phyloP scores from a whole-genome alignment of 2,113 vertebrate genomes.

The Bujurquina vittata region DNA sequence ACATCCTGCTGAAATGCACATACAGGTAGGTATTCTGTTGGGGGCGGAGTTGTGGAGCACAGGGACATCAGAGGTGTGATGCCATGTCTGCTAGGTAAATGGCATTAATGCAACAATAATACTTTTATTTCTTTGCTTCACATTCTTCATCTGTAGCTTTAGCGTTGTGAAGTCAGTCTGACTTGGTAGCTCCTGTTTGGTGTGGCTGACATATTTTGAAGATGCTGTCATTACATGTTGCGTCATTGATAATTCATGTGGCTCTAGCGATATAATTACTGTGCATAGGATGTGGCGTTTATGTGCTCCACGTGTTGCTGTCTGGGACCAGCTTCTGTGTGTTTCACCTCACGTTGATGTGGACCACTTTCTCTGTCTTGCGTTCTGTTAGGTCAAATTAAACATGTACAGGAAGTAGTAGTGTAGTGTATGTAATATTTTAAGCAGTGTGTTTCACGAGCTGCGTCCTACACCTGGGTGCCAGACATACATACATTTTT shows the following conservation, averaged over 20 bases:
- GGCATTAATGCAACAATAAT: background rate
- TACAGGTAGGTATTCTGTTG: background rate
- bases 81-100: background rate
- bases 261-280: slow-evolving; percentile 69
- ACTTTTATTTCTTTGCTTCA: background rate
- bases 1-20: background rate
- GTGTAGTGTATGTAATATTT: background rate
- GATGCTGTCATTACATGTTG: slow-evolving; percentile 60
- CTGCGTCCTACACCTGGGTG: slow-evolving; percentile 68
- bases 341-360: slow-evolving; percentile 37
- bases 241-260: slow-evolving; percentile 71
- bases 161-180: slow-evolving; percentile 36
- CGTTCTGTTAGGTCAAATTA: background rate
- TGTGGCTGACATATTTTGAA: slow-evolving; percentile 63
- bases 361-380: slow-evolving; percentile 14
- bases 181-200: slow-evolving; percentile 49
- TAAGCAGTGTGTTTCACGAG: slow-evolving; percentile 23
- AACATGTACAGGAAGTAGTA: background rate
- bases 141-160: background rate
- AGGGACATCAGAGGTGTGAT: background rate
- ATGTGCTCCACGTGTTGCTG: slow-evolving; percentile 73
- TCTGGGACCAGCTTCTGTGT: slow-evolving; percentile 65
- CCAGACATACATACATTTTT: slow-evolving; percentile 73
- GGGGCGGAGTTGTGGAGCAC: background rate
- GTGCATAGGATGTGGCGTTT: slow-evolving; percentile 67